Evolutionary conservation across 2,797 vertebrate species (phyloP).

Genomic region (Zonotrichia albicollis): DNA sequence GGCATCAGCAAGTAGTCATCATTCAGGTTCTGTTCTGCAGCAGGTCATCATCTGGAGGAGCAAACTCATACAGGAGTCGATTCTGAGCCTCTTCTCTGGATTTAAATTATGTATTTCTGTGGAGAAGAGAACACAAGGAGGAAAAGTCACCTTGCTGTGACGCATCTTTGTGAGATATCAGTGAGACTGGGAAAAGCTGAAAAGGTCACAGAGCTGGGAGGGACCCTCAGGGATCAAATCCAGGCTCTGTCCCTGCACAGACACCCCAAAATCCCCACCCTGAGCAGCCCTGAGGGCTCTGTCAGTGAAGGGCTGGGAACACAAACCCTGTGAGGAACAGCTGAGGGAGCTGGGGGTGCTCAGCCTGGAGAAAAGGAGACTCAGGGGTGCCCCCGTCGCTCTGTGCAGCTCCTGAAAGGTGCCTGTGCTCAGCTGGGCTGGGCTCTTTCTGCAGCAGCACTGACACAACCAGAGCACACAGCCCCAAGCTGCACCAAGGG

Average conservation of each 20-base stretch:
- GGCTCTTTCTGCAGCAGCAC: too few relatives aligned
- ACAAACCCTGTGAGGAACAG: too few relatives aligned
- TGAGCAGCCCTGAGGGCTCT: neutral
- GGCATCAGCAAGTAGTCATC: slow-evolving; percentile 61
- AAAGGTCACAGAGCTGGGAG: neutral
- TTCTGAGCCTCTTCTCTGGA: slow-evolving; percentile 52
- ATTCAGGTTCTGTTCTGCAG: slow-evolving; percentile 56
- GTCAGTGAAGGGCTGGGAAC: too few relatives aligned
- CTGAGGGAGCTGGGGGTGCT: too few relatives aligned
- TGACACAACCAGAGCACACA: too few relatives aligned
- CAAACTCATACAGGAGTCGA: slow-evolving; percentile 43
- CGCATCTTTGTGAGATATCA: too few relatives aligned
- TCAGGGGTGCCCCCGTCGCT: too few relatives aligned
- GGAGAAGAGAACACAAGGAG: neutral
- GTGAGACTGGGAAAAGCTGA: neutral
- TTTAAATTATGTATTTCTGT: slow-evolving; percentile 53
- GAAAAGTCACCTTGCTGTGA: neutral
- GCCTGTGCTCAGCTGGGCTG: too few relatives aligned
- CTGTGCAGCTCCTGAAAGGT: too few relatives aligned
- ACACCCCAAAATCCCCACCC: neutral
- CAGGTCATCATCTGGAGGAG: slow-evolving; percentile 55
- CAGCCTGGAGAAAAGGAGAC: too few relatives aligned
- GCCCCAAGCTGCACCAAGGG: too few relatives aligned
- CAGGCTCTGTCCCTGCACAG: neutral
- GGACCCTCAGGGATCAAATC: neutral